Percentiles rank a stretch among this genome's conserved stretches.
These are phyloP conservation scores for Hydractinia echinata DNA, from an alignment of 30 jellyfish, hydroid and myxozoan species.

Conservation along the genomic window DNA sequence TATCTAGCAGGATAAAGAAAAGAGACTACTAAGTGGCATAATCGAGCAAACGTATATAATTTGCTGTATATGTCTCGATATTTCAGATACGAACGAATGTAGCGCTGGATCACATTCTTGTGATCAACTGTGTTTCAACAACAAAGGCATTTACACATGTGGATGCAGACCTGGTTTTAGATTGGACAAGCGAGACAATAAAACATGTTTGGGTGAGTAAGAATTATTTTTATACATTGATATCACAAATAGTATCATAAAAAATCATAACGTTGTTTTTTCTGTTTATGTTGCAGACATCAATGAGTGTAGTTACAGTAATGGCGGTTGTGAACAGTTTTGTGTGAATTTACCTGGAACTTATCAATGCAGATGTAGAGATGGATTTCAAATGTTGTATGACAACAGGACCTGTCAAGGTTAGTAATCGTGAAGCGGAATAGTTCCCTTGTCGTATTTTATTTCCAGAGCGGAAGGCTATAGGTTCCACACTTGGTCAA, in stretches of 20 bases:
- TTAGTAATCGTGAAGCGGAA: not conserved
- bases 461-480: no score
- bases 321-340: constrained; percentile 11
- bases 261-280: no score
- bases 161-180: constrained; percentile 60
- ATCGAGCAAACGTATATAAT: no score
- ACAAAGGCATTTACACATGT: constrained; percentile 53
- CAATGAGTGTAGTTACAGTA: not conserved
- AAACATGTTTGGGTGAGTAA: constrained; percentile 54
- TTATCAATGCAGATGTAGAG: not conserved
- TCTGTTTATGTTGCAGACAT: not conserved
- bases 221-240: not conserved
- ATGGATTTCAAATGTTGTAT: not conserved
- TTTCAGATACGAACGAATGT: constrained; percentile 63
- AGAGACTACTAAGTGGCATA: no score
- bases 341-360: not conserved
- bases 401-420: constrained; percentile 13
- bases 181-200: constrained; percentile 48
- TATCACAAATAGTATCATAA: no score
- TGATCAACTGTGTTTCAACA: constrained; percentile 52
- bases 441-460: not conserved
- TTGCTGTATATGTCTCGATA: not conserved
- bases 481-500: no score
- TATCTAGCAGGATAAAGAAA: no score
- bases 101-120: constrained; percentile 52